These are phyloP conservation scores for Apotomis capreana DNA, from an alignment of 2,888 invertebrate species.

Conservation along the genomic window DNA sequence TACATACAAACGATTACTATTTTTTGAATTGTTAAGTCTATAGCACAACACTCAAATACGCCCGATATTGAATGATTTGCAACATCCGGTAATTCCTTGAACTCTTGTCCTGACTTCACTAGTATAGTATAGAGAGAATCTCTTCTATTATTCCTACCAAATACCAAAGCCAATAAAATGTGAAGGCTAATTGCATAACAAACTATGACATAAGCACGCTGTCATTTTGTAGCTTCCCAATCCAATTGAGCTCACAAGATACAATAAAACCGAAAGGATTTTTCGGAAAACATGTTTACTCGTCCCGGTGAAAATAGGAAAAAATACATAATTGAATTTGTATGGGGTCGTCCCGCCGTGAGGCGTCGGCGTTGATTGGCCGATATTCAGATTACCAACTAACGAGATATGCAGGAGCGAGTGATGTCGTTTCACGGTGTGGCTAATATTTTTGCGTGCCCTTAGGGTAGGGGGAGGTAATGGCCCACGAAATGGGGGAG, in stretches of 20 bases:
- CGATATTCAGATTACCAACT: conserved; percentile 79
- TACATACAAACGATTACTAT: too few species aligned
- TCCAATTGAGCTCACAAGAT: not conserved
- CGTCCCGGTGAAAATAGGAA: conserved; percentile 52
- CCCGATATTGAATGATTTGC: too few species aligned
- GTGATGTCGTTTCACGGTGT: conserved; percentile 70
- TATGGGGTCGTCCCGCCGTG: conserved; percentile 64
- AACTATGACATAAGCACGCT: not conserved
- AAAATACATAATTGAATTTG: conserved; percentile 66
- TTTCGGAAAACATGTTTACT: conserved; percentile 50
- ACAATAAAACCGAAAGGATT: not conserved
- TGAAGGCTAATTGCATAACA: too few species aligned
- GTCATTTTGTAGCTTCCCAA: not conserved
- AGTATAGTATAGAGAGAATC: too few species aligned
- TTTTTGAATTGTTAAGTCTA: too few species aligned
- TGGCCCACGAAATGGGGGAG: conserved; percentile 71
- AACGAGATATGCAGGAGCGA: conserved; percentile 70
- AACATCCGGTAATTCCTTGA: too few species aligned
- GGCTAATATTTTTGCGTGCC: conserved; percentile 78
- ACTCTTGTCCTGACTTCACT: too few species aligned
- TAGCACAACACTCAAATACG: too few species aligned
- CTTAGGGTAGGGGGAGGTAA: conserved; percentile 62
- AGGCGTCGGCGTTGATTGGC: conserved; percentile 76
- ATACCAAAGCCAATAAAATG: too few species aligned
- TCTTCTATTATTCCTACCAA: not conserved